phyloP scores from a whole-genome alignment of 2,113 vertebrate genomes.

The Uria lomvia region DNA sequence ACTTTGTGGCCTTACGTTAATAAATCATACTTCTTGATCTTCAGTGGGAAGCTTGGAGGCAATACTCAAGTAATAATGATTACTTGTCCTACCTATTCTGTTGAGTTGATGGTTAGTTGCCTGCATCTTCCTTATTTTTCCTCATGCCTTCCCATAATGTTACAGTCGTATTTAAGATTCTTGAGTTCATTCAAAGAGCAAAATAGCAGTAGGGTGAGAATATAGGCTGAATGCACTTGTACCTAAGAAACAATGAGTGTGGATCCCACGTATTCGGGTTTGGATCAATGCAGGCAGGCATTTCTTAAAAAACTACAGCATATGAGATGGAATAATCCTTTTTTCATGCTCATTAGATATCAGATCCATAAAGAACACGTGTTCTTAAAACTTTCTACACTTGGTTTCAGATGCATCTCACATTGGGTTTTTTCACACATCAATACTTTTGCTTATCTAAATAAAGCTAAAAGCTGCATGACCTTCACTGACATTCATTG shows the following conservation, averaged over 20 bases:
- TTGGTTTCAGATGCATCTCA: not conserved
- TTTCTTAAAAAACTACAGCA: not conserved
- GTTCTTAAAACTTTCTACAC: not conserved
- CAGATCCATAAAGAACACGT: not conserved
- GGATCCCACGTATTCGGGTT: fast-evolving
- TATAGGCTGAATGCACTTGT: not conserved
- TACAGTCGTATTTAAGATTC: not conserved
- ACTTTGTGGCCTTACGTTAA: not conserved
- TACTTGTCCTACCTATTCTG: not conserved
- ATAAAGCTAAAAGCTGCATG: not conserved
- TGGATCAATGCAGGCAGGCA: not conserved
- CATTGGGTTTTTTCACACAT: not conserved
- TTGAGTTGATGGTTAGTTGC: not conserved
- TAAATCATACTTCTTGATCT: not conserved
- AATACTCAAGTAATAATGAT: not conserved
- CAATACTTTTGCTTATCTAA: not conserved
- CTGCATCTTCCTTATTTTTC: not conserved
- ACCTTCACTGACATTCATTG: constrained; percentile 1
- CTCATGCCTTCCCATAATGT: not conserved
- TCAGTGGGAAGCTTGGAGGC: not conserved
- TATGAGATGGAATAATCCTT: not conserved
- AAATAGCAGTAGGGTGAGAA: not conserved
- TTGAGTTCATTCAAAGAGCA: not conserved
- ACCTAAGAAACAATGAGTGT: fast-evolving
- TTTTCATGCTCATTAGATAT: not conserved